Conservation (phyloP, 2,888 invertebrate genomes). For the Acanthacorydalis orientalis region DNA sequence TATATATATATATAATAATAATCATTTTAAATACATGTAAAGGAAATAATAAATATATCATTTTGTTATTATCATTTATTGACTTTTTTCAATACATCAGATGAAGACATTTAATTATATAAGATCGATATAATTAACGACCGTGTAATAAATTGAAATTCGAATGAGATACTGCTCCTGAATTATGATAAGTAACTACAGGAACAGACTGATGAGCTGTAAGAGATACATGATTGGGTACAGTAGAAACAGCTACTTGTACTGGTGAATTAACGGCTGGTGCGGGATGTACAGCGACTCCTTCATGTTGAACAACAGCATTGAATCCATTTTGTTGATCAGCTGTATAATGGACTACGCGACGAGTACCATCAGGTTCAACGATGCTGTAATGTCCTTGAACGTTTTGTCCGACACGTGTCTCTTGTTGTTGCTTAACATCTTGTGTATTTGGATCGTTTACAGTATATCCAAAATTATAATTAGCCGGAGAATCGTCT, state of each 20-base stretch:
- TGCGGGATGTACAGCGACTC: neutral
- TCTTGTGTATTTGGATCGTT: neutral
- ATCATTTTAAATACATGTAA: too few relatives aligned
- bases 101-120: too few relatives aligned
- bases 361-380: slow-evolving; percentile 12
- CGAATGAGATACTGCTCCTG: neutral
- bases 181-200: slow-evolving; percentile 5
- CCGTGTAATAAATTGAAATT: too few relatives aligned
- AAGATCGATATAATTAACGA: too few relatives aligned
- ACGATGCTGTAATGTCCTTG: slow-evolving; percentile 10
- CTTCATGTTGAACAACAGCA: slow-evolving; percentile 11
- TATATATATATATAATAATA: too few relatives aligned
- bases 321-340: slow-evolving; percentile 13
- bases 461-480: neutral
- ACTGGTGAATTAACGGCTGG: slow-evolving; percentile 2
- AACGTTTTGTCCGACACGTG: slow-evolving; percentile 11
- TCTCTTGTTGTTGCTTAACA: slow-evolving; percentile 9
- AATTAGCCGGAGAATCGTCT: neutral
- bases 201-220: slow-evolving; percentile 5
- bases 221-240: neutral
- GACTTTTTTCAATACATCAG: too few relatives aligned
- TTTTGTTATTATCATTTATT: too few relatives aligned
- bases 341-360: slow-evolving; percentile 14
- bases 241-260: neutral
- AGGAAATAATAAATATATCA: too few relatives aligned